Base-by-base conservation (phyloP, 2,797 vertebrate genomes). In the Lophura swinhoii region DNA sequence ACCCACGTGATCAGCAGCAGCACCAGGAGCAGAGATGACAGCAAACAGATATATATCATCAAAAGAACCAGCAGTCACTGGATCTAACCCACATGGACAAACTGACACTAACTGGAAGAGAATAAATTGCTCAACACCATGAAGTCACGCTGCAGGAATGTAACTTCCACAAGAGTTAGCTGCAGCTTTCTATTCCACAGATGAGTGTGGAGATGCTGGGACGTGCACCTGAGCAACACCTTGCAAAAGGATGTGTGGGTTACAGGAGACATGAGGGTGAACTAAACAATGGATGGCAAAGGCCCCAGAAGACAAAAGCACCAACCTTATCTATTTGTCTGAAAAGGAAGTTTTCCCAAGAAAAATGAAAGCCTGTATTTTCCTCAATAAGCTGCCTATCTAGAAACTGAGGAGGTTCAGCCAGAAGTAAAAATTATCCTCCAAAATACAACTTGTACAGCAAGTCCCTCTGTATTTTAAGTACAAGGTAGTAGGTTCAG, bases 31-130 rank as follows among this genome's bases (percentile, higher is more conserved):
- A 58, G 71, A 93, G 79, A 92, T 84, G 68, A 96, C 92, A 86
- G 80, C 48, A 88, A 70, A 90, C 74, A 92, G 77, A 87, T 41
- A 5, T 41, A 6, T 58, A 70, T 84, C 86, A 94, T 76, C 86
- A 94, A 95, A 84, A 41, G 49, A 94, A 95, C 84, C 80, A 88
- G 78, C 33, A 93, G 87, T 70, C 20, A 20, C 14, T 95, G 86
- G 94, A 76, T 72, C 83, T 77, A 90, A 84, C 68, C 83, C 89
- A 93, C 71, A 71, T 4, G 91, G 92, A 92, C 94, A 92, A 95
- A 95, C 85, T 16, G 64, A 88, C 43, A 46, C 73, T 71, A 92
- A 86, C 64, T 93, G 89, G 71, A 91, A 93, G 75, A 86, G 85
- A 55, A 56, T 60, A 92, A 79, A 64, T 90, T 93, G 76, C 89